A percentile compares a stretch with the other conserved stretches of the same genome.
Conservation (phyloP, 2,797 vertebrate genomes). For the Acomys russatus region DNA sequence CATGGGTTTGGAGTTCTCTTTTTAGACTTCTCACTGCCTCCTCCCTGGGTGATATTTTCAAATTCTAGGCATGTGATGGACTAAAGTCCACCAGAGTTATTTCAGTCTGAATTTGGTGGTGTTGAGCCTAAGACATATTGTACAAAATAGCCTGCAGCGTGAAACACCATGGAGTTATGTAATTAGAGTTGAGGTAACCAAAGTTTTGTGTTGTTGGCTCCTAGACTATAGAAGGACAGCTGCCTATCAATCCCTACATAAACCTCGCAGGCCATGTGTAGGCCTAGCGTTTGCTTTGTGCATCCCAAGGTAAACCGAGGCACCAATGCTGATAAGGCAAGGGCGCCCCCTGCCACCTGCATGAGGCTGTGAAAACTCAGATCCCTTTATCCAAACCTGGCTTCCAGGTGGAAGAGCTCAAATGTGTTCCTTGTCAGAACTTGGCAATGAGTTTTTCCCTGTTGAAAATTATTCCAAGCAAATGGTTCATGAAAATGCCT, state of each 20-base stretch:
- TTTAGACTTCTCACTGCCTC: slow-evolving; percentile 60
- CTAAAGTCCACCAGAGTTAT: slow-evolving; percentile 57
- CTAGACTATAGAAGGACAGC: slow-evolving; percentile 23
- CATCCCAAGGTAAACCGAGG: slow-evolving; percentile 20
- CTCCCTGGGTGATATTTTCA: slow-evolving; percentile 53
- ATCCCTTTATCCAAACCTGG: not conserved
- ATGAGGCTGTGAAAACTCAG: not conserved
- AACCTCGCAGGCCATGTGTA: slow-evolving; percentile 8
- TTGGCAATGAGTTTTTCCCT: slow-evolving; percentile 61
- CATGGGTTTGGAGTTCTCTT: slow-evolving; percentile 22
- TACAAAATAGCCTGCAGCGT: slow-evolving; percentile 65
- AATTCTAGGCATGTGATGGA: slow-evolving; percentile 70
- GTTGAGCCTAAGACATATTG: slow-evolving; percentile 34
- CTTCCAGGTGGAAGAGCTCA: slow-evolving; percentile 56
- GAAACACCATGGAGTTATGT: slow-evolving; percentile 54
- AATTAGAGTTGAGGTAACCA: slow-evolving; percentile 63
- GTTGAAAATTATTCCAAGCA: slow-evolving; percentile 71
- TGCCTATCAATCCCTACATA: not conserved
- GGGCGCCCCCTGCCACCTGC: not conserved
- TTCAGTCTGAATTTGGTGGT: slow-evolving; percentile 71
- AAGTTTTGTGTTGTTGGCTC: not conserved
- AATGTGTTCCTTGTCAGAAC: slow-evolving; percentile 54
- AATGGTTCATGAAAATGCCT: slow-evolving; percentile 64
- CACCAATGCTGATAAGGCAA: not conserved
- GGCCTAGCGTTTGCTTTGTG: not conserved